Percentiles rank a stretch among this genome's conserved stretches.
These are phyloP conservation scores for Ormyrus pomaceus DNA, from an alignment of 2,888 invertebrate species.

Conservation along the genomic window DNA sequence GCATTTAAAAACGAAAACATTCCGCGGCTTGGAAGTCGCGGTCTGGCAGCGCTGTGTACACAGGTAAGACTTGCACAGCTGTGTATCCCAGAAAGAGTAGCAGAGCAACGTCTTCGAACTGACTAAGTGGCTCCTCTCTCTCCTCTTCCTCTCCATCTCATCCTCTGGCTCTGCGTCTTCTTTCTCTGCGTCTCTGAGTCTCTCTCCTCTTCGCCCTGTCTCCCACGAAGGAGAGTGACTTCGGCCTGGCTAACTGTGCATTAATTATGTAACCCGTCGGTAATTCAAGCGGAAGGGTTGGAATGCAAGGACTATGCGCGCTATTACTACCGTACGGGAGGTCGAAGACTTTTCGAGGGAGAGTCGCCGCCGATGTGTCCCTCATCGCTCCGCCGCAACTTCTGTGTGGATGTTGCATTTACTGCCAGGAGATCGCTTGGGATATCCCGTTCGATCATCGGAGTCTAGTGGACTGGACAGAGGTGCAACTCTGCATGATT, in stretches of 20 bases:
- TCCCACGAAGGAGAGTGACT: slow-evolving; percentile 20
- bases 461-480: no score
- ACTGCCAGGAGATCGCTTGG: no score
- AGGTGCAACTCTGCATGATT: no score
- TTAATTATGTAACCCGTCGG: slow-evolving; percentile 52
- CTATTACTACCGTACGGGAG: not conserved
- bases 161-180: not conserved
- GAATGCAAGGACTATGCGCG: slow-evolving; percentile 23
- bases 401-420: no score
- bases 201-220: not conserved
- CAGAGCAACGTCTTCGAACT: slow-evolving; percentile 37
- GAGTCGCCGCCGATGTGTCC: no score
- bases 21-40: no score
- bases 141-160: slow-evolving; percentile 5
- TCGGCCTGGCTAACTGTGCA: slow-evolving; percentile 50
- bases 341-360: not conserved
- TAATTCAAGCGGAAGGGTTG: slow-evolving; percentile 46
- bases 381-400: no score
- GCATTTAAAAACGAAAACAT: no score
- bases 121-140: slow-evolving; percentile 31
- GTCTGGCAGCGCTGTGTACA: not conserved
- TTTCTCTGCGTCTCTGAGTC: not conserved
- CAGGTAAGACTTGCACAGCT: not conserved
- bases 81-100: no score
- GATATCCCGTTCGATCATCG: no score